Percentiles rank a stretch among this genome's conserved stretches.
Evolutionary conservation across 2,113 vertebrate species (phyloP).

Genomic region (Melierax canorus): DNA sequence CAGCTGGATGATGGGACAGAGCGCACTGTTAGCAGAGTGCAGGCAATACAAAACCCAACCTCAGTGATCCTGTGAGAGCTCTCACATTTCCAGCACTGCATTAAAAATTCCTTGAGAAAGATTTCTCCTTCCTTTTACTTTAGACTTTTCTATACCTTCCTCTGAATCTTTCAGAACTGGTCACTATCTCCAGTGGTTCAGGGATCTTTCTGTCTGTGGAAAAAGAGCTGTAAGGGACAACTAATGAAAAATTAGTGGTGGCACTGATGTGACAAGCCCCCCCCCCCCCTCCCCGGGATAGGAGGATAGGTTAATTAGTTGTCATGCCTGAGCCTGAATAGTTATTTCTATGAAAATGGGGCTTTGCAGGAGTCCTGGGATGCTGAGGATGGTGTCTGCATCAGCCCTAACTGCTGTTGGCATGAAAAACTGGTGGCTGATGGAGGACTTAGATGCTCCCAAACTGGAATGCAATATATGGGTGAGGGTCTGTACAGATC

Average conservation of each 20-base stretch:
- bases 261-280: background rate
- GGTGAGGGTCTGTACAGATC: background rate
- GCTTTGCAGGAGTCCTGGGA: background rate
- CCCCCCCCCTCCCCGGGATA: accelerated
- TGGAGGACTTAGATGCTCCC: background rate
- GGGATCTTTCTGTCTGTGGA: background rate
- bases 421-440: background rate
- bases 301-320: background rate
- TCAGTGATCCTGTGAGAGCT: background rate
- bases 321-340: background rate
- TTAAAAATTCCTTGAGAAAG: background rate
- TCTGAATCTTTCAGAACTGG: background rate
- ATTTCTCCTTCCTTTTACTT: background rate
- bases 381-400: background rate
- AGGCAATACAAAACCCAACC: background rate
- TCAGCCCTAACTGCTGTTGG: background rate
- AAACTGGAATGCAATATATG: background rate
- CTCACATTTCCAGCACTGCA: background rate
- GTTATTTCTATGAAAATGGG: background rate
- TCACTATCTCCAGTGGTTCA: background rate
- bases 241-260: background rate
- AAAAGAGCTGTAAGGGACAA: background rate
- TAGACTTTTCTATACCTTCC: background rate
- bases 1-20: background rate
- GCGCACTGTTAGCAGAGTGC: background rate